phyloP scores from a whole-genome alignment of 2,797 vertebrate species.

The Diplodus puntazzo region DNA sequence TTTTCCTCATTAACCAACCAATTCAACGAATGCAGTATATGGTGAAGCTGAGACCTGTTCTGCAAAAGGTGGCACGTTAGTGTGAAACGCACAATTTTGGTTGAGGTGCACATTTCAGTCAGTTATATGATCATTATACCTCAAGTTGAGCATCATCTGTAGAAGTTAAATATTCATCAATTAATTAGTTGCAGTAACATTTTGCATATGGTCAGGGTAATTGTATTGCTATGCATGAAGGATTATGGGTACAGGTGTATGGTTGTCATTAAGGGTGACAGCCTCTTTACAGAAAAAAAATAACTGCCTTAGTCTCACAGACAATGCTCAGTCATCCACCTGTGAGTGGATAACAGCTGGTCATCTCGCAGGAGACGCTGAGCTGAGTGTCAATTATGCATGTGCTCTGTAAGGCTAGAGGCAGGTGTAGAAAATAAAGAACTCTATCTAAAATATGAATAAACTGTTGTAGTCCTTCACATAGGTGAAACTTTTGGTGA shows the following conservation, averaged over 20 bases:
- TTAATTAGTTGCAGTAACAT: background rate
- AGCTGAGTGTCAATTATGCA: constrained; percentile 44
- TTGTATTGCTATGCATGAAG: background rate
- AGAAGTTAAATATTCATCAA: background rate
- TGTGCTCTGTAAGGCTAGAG: constrained; percentile 11
- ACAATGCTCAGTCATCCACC: background rate
- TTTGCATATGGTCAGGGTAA: background rate
- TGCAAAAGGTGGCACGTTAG: background rate
- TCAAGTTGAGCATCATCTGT: background rate
- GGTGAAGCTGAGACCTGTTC: background rate
- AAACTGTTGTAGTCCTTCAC: constrained; percentile 16
- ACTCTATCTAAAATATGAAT: constrained; percentile 47
- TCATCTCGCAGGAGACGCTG: constrained; percentile 2
- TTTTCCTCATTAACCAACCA: background rate
- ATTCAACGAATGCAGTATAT: background rate
- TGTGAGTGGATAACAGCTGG: background rate
- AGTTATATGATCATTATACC: background rate
- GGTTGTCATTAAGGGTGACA: background rate
- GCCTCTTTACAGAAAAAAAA: background rate
- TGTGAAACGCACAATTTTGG: background rate
- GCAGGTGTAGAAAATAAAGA: constrained; percentile 13
- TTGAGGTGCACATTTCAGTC: background rate
- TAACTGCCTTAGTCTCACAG: background rate
- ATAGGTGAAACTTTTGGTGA: constrained; percentile 20
- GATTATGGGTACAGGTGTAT: background rate